Conservation (phyloP, 2,797 vertebrate species). For the Amphiprion clarkii region DNA sequence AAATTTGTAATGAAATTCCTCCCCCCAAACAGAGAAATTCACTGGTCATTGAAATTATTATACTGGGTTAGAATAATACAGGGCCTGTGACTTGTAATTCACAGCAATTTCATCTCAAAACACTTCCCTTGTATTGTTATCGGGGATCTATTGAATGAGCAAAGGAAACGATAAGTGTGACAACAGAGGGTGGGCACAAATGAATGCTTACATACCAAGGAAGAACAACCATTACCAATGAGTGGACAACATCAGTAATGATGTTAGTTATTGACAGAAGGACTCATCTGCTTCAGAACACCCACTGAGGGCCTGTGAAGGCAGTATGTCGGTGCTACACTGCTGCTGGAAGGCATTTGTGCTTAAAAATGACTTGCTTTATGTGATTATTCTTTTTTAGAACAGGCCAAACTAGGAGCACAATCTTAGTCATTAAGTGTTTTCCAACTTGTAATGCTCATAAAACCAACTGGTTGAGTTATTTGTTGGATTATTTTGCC, state of each 20-base stretch:
- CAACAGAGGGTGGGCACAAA: conserved; percentile 70
- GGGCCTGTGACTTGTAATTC: conserved; percentile 56
- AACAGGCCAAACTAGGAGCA: conserved; percentile 16
- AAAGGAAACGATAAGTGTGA: conserved; percentile 74
- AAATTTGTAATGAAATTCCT: conserved; percentile 58
- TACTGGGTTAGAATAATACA: conserved; percentile 68
- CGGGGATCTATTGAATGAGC: conserved; percentile 71
- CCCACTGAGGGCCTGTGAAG: conserved; percentile 61
- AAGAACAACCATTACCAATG: conserved; percentile 82
- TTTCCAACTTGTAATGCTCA: not conserved
- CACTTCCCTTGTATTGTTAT: conserved; percentile 54
- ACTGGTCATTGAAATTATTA: conserved; percentile 54
- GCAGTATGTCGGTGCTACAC: conserved; percentile 66
- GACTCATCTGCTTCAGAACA: conserved; percentile 59
- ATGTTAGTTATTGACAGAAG: conserved; percentile 71
- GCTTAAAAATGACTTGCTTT: not conserved
- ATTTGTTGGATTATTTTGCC: conserved; percentile 46
- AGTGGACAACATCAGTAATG: conserved; percentile 75
- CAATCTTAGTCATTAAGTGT: not conserved
- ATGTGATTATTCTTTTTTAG: not conserved
- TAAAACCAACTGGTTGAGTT: not conserved
- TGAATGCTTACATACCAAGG: conserved; percentile 81
- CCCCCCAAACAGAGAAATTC: conserved; percentile 50
- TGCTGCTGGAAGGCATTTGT: conserved; percentile 76
- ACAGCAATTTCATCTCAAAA: conserved; percentile 58